Evolutionary conservation across 2,888 invertebrate species (phyloP), one percentile per base, ranked within the genome.

Genomic region (Elegia similella): DNA sequence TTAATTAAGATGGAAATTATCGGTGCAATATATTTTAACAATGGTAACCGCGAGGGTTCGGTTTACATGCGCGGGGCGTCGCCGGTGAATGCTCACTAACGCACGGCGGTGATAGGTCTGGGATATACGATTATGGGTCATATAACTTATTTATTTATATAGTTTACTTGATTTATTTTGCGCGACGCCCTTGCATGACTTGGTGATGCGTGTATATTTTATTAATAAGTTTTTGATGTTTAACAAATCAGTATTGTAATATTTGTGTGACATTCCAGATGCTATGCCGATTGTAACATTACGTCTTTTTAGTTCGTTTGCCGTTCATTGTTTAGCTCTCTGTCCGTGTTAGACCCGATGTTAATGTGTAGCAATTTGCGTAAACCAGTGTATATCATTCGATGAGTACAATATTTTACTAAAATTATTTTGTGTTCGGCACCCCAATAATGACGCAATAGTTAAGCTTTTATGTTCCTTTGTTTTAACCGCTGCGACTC

Each of bases 201-300:
- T 50, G 62, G 77, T 76, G 78, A 78, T 75, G 78, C 79, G 78
- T 83, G 80, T 84, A 83, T 84, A 81, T 84, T 85, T 73, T 71
- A 74, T 68, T 67, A 80, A 79, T 86, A 81, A 84, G 83, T 80
- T 82, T 73, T 82, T 83, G 82, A 85, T 84, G 76, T 84, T 82
- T 83, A 86, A 88, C 83, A 86, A 84, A 90, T 88, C 90, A 91
- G 90, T 91, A 91, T 91, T 91, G 86, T 86, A 83, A 84, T 83
- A 86, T 81, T 84, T 88, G 87, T 86, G 89, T 88, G 90, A 91
- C 90, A 91, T 91, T 91, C 90, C 90, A 91, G 82, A 84, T 81
- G 79, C 76, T 81, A 72, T 84, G 79, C 77, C 76, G 71, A 79
- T 70, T 44, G 42, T 42, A 38, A 38, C 13, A 6, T 16, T 23